phyloP scores from a whole-genome alignment of 2,113 vertebrate genomes.

The Ochotona princeps region DNA sequence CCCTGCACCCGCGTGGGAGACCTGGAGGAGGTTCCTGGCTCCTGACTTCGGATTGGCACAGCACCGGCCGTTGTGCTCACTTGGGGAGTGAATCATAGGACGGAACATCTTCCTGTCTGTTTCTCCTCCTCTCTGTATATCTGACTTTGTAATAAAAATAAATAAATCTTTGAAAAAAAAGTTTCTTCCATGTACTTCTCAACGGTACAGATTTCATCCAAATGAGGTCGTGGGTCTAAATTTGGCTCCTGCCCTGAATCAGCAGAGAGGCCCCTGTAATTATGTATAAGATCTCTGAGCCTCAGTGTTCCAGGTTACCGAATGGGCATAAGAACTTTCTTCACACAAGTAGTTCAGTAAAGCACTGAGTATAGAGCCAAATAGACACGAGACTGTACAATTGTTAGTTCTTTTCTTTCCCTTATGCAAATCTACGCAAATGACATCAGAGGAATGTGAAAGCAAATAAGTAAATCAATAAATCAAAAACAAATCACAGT shows the following conservation, averaged over 20 bases:
- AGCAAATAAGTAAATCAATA: neutral
- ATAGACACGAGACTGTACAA: neutral
- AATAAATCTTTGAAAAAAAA: too few species aligned
- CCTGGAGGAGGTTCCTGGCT: too few species aligned
- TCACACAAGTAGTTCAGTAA: neutral
- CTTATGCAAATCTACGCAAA: neutral
- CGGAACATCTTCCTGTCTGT: too few species aligned
- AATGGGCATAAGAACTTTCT: neutral
- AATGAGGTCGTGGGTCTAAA: neutral
- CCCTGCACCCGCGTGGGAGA: too few species aligned
- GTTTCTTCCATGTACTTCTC: too few species aligned
- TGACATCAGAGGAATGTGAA: neutral
- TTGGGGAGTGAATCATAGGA: too few species aligned
- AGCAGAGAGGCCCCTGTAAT: neutral
- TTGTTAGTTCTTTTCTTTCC: neutral
- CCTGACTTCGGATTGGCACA: too few species aligned
- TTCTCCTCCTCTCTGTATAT: too few species aligned
- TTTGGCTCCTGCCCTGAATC: neutral
- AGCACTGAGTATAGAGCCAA: neutral
- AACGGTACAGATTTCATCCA: too few species aligned
- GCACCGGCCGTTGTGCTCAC: too few species aligned
- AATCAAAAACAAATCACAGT: neutral
- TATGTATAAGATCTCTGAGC: neutral
- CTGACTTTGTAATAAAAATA: too few species aligned
- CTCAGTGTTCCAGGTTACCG: slow-evolving; percentile 6